Base-by-base conservation (phyloP, 37 sponge, comb jelly and placozoan species). In the Ianthella basta region DNA sequence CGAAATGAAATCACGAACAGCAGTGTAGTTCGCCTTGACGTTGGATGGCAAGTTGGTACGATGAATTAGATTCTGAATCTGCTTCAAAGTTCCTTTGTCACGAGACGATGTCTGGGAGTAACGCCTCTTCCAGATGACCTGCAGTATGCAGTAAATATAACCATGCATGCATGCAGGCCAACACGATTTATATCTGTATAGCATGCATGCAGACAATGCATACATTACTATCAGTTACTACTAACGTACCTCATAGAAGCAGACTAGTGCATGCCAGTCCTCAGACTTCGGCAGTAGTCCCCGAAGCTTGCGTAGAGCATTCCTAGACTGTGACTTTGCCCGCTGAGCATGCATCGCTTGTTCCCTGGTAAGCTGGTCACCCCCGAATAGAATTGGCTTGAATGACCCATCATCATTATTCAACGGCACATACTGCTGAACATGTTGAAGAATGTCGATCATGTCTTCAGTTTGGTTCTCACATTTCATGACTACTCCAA, bases 41-140 rank as follows among this genome's bases (percentile, higher is more conserved):
- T 34, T 33, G 24, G 0, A 0, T 54, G 80, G 53, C 5, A 85
- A 19, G 15, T 59, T 85, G 1, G 18, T 33, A 14, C 78, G 72
- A 32, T 55, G 2, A 25, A 85, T 59, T 14, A 85, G 0, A 39
- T 63, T 78, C 34, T 56, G 78, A 6, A 87, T 44, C 54, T 82
- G 88, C 1, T 57, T 57, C 50, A 87, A 27, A 18, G 88, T 87
- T 20, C 88, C 82, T n/a, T 59, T 60, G 40, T 87, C 75, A 5
- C 23, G 38, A 4, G 60, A 25, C 0, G 78, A 82, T 39, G 15
- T 59, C 0, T 0, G 44, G 3, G 2, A 70, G 82, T 33, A 87
- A 40, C 81, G 35, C 0, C 14, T 0, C 10, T 87, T 87, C 78
- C 68, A 75, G 8, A 87, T 87, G 54, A 82, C 88, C 83, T 87